These are phyloP conservation scores for Peromyscus californicus DNA, from an alignment of 2,113 vertebrate genomes.

Conservation along the genomic window DNA sequence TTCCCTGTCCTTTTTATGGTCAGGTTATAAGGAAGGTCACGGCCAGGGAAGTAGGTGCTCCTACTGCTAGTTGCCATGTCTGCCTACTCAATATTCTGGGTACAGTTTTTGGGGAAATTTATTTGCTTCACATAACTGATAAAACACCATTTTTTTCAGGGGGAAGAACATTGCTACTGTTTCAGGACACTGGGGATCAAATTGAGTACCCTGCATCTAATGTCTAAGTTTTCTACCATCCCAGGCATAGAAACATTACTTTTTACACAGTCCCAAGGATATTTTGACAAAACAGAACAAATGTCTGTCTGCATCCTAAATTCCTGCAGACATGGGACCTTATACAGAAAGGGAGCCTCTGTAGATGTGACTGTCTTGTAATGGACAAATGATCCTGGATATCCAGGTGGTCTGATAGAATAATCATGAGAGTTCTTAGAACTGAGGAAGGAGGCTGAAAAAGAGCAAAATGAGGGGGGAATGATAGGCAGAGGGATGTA, in stretches of 20 bases:
- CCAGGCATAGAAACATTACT: neutral
- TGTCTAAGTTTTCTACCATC: neutral
- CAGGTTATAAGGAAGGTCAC: neutral
- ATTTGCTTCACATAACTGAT: conserved; percentile 10
- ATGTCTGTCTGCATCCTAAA: neutral
- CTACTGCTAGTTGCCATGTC: neutral
- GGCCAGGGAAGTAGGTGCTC: neutral
- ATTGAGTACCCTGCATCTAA: neutral
- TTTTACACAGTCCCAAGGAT: neutral
- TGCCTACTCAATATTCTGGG: neutral
- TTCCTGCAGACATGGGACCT: neutral
- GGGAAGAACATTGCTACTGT: neutral
- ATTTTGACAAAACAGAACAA: neutral
- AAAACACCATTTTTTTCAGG: neutral
- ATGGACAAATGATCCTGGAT: neutral
- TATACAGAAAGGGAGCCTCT: neutral
- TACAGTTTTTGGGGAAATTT: neutral
- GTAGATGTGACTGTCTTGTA: neutral
- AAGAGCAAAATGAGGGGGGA: neutral
- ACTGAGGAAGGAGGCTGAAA: neutral
- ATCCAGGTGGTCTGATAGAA: too few relatives aligned
- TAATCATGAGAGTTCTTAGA: neutral
- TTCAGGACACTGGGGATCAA: neutral
- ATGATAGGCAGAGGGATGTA: fast-evolving
- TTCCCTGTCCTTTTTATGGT: neutral